Percentiles rank a stretch among this genome's conserved stretches.
phyloP scores from a whole-genome alignment of 2,888 invertebrate species.

The Oscheius sp. region DNA sequence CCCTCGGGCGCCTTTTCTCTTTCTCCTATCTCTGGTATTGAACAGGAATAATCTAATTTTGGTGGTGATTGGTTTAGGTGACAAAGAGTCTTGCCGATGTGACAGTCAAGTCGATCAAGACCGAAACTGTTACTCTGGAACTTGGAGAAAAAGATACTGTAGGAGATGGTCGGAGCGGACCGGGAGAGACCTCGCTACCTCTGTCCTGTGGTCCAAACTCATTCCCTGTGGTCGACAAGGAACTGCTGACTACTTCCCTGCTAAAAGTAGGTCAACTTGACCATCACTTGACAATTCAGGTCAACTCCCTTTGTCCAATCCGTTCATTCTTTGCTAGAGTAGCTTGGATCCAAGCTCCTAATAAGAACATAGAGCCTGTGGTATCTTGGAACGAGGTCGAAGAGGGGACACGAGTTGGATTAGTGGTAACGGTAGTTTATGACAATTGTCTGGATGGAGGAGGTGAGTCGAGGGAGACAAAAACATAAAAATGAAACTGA shows the following conservation, averaged over 20 bases:
- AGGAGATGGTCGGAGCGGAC: neutral
- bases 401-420: neutral
- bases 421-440: neutral
- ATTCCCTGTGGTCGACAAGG: neutral
- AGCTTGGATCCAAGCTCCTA: neutral
- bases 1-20: constrained; percentile 1
- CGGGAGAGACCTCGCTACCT: neutral
- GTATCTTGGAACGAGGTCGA: neutral
- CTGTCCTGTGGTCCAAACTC: constrained; percentile 5
- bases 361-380: neutral
- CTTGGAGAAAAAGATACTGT: neutral
- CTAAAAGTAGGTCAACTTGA: neutral
- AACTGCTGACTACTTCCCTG: neutral
- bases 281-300: neutral
- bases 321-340: neutral
- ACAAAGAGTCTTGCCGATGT: neutral
- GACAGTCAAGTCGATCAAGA: neutral
- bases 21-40: constrained; percentile 8
- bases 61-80: neutral
- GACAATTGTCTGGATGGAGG: neutral
- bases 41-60: neutral
- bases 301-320: constrained; percentile 3
- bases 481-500: too few relatives aligned
- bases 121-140: neutral
- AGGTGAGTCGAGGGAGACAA: too few relatives aligned